Evolutionary conservation across 1,140 invertebrate genomes (phyloP).

Genomic region (Zaprionus davidi): DNA sequence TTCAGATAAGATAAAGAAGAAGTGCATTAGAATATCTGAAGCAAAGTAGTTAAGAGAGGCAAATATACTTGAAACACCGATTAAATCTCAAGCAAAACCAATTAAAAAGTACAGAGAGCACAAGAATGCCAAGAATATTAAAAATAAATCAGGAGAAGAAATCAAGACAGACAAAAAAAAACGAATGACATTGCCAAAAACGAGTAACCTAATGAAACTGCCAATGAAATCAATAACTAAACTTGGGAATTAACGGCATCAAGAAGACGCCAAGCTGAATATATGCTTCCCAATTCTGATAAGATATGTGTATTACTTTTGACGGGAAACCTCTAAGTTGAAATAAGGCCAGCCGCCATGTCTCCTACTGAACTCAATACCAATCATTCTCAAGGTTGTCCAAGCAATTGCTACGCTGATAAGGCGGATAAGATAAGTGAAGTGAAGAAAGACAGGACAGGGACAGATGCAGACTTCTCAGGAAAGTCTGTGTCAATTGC

Average conservation of each 20-base stretch:
- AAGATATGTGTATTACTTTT: neutral
- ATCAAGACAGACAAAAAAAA: neutral
- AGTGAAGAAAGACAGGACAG: neutral
- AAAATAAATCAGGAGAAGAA: neutral
- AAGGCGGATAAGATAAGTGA: conserved; percentile 25
- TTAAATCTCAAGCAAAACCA: too few species aligned
- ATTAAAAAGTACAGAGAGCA: too few species aligned
- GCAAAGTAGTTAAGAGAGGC: too few species aligned
- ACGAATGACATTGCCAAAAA: neutral
- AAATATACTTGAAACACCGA: too few species aligned
- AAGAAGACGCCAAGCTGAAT: neutral
- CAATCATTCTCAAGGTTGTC: conserved; percentile 30
- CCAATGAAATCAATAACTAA: neutral
- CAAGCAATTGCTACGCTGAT: conserved; percentile 25
- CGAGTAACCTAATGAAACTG: neutral
- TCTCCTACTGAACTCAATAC: conserved; percentile 18
- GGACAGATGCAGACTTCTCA: neutral
- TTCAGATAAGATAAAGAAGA: too few species aligned
- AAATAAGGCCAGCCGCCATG: neutral
- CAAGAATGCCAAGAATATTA: neutral
- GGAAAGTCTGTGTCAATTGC: conserved; percentile 18
- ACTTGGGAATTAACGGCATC: neutral
- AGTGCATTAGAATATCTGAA: too few species aligned
- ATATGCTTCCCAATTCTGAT: neutral
- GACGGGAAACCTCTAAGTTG: neutral